Conservation (phyloP, 2,888 invertebrate genomes). For the Drosophila seclusa region DNA sequence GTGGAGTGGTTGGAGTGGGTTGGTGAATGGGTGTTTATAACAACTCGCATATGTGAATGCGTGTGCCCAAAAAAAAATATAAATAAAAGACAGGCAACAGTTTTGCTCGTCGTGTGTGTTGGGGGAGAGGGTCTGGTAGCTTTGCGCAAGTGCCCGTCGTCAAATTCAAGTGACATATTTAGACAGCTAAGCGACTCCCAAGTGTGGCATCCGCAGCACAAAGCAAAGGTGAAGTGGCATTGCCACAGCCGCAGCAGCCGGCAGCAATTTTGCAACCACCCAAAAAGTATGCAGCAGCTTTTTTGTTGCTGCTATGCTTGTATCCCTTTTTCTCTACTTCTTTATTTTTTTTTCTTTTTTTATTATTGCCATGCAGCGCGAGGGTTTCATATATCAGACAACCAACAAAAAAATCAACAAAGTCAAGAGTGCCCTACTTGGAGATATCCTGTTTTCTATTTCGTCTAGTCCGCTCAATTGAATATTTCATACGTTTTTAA, state of each 20-base stretch:
- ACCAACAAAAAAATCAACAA: slow-evolving; percentile 8
- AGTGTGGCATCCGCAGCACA: slow-evolving; percentile 64
- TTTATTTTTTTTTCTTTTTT: not conserved
- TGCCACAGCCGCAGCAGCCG: slow-evolving; percentile 47
- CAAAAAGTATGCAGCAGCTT: slow-evolving; percentile 47
- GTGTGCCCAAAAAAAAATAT: slow-evolving; percentile 25
- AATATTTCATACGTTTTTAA: not conserved
- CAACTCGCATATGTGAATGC: slow-evolving; percentile 15
- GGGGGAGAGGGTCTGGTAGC: slow-evolving; percentile 9
- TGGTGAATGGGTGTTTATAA: slow-evolving; percentile 36
- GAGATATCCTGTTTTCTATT: not conserved
- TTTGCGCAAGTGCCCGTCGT: slow-evolving; percentile 74
- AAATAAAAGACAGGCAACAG: slow-evolving; percentile 53
- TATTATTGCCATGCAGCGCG: slow-evolving; percentile 28
- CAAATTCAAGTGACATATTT: slow-evolving; percentile 80
- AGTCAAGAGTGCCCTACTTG: no score
- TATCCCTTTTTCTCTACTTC: slow-evolving; percentile 31
- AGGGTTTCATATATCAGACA: slow-evolving; percentile 46
- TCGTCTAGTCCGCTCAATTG: not conserved
- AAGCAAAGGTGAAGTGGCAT: slow-evolving; percentile 71
- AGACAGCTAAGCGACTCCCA: slow-evolving; percentile 78
- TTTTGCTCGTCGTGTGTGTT: slow-evolving; percentile 40
- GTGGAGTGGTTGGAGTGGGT: not conserved
- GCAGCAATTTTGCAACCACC: slow-evolving; percentile 66
- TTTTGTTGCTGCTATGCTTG: slow-evolving; percentile 26